Conservation (phyloP, 2,797 vertebrate species). For the Cyprinella venusta region DNA sequence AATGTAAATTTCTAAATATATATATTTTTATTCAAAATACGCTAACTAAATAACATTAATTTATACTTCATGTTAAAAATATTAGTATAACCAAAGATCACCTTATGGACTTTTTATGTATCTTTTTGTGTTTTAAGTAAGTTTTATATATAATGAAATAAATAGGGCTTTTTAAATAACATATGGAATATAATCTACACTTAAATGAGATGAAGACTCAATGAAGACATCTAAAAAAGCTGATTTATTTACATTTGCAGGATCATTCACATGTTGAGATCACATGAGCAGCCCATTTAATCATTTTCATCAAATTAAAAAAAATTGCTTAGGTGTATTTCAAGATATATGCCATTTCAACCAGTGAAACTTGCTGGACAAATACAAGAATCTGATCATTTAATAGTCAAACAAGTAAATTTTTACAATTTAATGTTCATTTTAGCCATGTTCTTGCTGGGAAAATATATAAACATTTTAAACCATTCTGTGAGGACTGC, state of each 20-base stretch:
- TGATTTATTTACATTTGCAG: neutral
- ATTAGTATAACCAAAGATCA: neutral
- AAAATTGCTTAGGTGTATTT: neutral
- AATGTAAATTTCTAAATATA: neutral
- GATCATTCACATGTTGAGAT: neutral
- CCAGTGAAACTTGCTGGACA: neutral
- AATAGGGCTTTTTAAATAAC: too few relatives aligned
- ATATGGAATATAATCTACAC: neutral
- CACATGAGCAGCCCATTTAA: neutral
- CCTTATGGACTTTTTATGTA: neutral
- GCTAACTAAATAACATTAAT: neutral
- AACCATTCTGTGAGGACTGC: constrained; percentile 29
- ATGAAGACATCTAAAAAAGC: neutral
- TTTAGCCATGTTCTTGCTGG: neutral
- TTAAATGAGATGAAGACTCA: neutral
- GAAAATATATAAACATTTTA: neutral
- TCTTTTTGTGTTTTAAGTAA: neutral
- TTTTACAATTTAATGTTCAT: neutral
- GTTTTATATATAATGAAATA: neutral
- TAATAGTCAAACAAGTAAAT: neutral
- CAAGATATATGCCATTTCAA: neutral
- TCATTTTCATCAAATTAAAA: neutral
- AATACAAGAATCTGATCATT: neutral
- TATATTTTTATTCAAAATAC: neutral
- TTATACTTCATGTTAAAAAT: neutral